A percentile compares a stretch with the other conserved stretches of the same genome.
Conservation (phyloP, 2,797 vertebrate genomes). For the Eulemur rubriventer region DNA sequence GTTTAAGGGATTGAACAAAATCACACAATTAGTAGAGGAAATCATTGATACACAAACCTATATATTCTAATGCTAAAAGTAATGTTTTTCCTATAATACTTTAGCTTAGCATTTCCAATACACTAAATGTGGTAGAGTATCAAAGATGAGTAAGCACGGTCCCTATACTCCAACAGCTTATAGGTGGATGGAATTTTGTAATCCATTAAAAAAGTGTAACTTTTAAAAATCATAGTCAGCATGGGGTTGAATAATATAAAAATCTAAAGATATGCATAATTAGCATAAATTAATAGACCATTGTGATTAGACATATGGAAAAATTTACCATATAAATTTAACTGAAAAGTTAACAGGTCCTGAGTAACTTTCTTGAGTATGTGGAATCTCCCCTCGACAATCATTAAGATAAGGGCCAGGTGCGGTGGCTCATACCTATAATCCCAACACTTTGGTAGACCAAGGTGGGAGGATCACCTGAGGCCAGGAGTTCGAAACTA, state of each 20-base stretch:
- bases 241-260: neutral
- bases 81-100: neutral
- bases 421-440: too few relatives aligned
- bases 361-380: neutral
- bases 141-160: neutral
- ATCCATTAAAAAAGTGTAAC: neutral
- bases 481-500: too few relatives aligned
- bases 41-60: neutral
- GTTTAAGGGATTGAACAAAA: neutral
- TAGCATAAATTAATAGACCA: neutral
- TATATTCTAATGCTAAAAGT: neutral
- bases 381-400: neutral
- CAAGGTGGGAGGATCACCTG: too few relatives aligned
- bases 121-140: neutral
- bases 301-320: neutral
- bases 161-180: neutral
- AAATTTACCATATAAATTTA: neutral
- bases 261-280: neutral
- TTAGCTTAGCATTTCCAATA: neutral
- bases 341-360: neutral
- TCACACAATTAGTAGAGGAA: neutral
- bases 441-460: too few relatives aligned
- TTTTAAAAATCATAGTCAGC: neutral
- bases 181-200: neutral
- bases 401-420: neutral